phyloP scores from a whole-genome alignment of 2,797 vertebrate genomes.

The Myripristis murdjan region DNA sequence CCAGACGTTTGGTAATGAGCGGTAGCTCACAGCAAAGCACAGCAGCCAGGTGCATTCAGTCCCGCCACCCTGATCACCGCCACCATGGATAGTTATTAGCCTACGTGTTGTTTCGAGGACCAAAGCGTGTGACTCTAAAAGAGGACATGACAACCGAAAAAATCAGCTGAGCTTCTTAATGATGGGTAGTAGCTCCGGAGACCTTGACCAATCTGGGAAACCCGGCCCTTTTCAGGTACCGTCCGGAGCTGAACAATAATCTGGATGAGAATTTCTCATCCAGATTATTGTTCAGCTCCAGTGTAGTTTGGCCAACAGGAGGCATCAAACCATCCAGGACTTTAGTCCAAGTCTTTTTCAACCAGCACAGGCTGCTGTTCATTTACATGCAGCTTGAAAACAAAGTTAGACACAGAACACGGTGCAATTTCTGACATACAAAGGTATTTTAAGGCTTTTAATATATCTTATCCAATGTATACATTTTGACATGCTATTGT shows the following conservation, averaged over 20 bases:
- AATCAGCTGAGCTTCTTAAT: too few relatives aligned
- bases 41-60: too few relatives aligned
- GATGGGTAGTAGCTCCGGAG: too few relatives aligned
- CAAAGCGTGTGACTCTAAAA: too few relatives aligned
- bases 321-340: constrained; percentile 48
- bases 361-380: constrained; percentile 32
- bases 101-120: too few relatives aligned
- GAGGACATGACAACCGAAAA: too few relatives aligned
- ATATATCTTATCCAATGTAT: constrained; percentile 92
- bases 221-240: too few relatives aligned
- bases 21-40: too few relatives aligned
- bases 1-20: too few relatives aligned
- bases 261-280: constrained; percentile 10
- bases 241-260: constrained; percentile 26
- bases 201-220: too few relatives aligned
- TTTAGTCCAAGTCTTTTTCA: constrained; percentile 26
- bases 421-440: constrained; percentile 84
- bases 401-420: constrained; percentile 69
- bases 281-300: constrained; percentile 21
- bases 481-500: constrained; percentile 97
- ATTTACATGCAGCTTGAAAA: constrained; percentile 64
- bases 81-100: too few relatives aligned
- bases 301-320: constrained; percentile 41
- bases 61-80: too few relatives aligned
- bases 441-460: constrained; percentile 87